Conservation (phyloP, 2,797 vertebrate species). For the Coilia nasus region DNA sequence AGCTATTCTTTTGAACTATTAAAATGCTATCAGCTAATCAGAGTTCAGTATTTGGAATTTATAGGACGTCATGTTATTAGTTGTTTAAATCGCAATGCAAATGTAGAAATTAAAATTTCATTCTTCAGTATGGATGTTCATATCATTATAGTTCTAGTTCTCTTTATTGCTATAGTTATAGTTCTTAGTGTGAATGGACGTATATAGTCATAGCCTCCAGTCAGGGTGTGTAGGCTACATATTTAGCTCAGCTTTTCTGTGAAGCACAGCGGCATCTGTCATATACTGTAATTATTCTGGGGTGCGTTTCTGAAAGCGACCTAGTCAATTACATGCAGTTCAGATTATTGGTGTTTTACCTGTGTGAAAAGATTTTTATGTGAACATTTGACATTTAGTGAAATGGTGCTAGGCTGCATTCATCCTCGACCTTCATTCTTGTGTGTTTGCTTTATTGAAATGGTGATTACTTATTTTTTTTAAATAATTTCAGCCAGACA, state of each 20-base stretch:
- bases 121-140: too few species aligned
- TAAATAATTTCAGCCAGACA: background rate
- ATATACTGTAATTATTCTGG: background rate
- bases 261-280: background rate
- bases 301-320: background rate
- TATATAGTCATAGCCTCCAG: background rate
- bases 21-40: too few species aligned
- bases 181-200: background rate
- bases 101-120: too few species aligned
- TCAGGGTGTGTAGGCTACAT: background rate
- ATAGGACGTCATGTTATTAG: too few species aligned
- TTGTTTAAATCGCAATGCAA: too few species aligned
- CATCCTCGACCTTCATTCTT: background rate
- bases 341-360: background rate
- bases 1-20: too few species aligned
- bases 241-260: background rate
- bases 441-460: background rate
- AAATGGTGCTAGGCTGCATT: background rate
- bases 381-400: background rate
- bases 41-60: too few species aligned
- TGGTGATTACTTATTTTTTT: background rate
- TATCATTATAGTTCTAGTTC: too few species aligned
- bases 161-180: too few species aligned
- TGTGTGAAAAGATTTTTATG: background rate
- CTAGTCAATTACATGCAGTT: background rate